These are phyloP conservation scores for Styela plicata DNA, from an alignment of 23 tunicate species.

Conservation along the genomic window DNA sequence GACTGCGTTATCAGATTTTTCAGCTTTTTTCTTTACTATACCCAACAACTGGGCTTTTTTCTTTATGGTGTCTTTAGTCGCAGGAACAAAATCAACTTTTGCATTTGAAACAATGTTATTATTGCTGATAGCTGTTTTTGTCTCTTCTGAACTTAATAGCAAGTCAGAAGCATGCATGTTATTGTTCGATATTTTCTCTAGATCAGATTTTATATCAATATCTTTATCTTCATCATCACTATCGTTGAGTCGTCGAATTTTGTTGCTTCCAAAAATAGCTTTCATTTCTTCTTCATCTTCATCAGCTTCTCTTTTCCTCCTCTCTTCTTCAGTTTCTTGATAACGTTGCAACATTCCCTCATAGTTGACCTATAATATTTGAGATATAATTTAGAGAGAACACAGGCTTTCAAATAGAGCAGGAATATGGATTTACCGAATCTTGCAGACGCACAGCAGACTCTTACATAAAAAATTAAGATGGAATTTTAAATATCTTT, in stretches of 20 bases:
- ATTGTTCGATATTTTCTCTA: background rate
- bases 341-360: slow-evolving; percentile 64
- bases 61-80: background rate
- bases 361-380: slow-evolving; percentile 37
- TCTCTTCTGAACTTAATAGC: background rate
- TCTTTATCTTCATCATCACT: slow-evolving; percentile 52
- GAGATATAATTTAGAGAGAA: no score
- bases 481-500: no score
- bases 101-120: background rate
- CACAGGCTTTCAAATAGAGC: no score
- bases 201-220: background rate
- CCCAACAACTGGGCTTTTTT: slow-evolving; percentile 15
- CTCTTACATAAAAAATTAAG: no score
- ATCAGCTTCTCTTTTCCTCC: slow-evolving; percentile 47
- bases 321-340: slow-evolving; percentile 86
- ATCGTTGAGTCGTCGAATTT: slow-evolving; percentile 58
- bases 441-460: no score
- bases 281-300: slow-evolving; percentile 91
- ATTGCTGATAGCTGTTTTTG: background rate
- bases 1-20: no score
- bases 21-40: background rate
- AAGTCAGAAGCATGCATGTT: background rate
- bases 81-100: no score
- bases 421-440: no score
- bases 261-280: slow-evolving; percentile 46